Evolutionary conservation across 2,888 invertebrate species (phyloP).

Genomic region (Mimachlamys varia): DNA sequence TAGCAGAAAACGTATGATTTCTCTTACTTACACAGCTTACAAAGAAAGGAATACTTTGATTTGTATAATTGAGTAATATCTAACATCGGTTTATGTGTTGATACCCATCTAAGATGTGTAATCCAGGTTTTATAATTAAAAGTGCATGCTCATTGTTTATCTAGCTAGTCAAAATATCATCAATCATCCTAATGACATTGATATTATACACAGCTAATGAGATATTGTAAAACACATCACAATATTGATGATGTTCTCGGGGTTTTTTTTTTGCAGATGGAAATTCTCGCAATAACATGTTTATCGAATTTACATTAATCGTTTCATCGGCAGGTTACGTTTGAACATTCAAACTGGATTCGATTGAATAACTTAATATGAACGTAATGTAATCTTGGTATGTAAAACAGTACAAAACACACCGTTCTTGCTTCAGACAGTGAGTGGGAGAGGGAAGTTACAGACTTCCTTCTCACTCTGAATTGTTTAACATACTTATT

Average conservation of each 20-base stretch:
- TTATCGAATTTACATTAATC: not conserved
- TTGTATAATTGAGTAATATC: not conserved
- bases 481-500: too few species aligned
- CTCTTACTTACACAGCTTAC: not conserved
- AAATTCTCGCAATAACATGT: not conserved
- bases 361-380: not conserved
- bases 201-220: not conserved
- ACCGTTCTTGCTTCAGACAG: not conserved
- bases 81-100: not conserved
- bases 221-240: not conserved
- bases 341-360: not conserved
- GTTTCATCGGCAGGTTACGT: not conserved
- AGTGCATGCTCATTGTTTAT: not conserved
- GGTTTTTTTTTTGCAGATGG: not conserved
- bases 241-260: not conserved
- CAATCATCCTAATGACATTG: not conserved
- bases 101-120: not conserved
- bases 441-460: too few species aligned
- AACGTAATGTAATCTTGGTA: not conserved
- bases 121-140: not conserved
- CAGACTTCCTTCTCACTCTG: too few species aligned
- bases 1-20: not conserved
- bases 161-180: not conserved
- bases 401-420: not conserved
- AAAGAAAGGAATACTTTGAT: slow-evolving; percentile 17